phyloP scores from a whole-genome alignment of 2,888 invertebrate species.

The Chaitophorus viminalis region DNA sequence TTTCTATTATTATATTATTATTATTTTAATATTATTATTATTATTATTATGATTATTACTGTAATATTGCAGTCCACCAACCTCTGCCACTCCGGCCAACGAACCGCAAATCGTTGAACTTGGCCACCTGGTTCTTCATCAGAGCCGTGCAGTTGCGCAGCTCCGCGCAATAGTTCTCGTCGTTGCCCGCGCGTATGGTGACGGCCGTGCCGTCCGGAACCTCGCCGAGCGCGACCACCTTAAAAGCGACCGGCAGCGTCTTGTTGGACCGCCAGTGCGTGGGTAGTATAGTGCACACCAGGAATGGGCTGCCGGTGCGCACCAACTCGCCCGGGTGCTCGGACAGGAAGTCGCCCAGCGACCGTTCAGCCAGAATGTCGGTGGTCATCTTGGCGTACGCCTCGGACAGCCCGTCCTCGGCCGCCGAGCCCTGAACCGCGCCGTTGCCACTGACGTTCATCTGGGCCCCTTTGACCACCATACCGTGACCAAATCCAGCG shows the following conservation, averaged over 20 bases:
- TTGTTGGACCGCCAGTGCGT: constrained; percentile 99
- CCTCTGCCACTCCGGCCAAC: constrained; percentile 99
- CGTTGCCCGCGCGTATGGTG: constrained; percentile 95
- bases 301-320: constrained; percentile 90
- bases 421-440: constrained; percentile 78
- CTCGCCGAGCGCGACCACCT: constrained; percentile 93
- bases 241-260: constrained; percentile 95
- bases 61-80: constrained; percentile 67
- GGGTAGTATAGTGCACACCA: constrained; percentile 94
- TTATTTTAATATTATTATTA: no score
- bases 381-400: constrained; percentile 90
- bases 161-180: constrained; percentile 97
- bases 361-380: constrained; percentile 87
- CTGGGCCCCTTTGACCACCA: constrained; percentile 67
- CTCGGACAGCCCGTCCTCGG: constrained; percentile 75
- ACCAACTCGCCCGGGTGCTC: constrained; percentile 93
- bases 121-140: constrained; percentile 98
- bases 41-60: no score
- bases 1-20: no score
- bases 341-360: constrained; percentile 85
- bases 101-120: constrained; percentile 98
- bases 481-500: background rate
- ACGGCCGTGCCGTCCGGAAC: constrained; percentile 96
- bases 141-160: constrained; percentile 93
- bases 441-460: constrained; percentile 73